Percentiles rank a stretch among this genome's conserved stretches.
phyloP scores from a whole-genome alignment of 2,113 vertebrate genomes.

The Megaceryle torquata region DNA sequence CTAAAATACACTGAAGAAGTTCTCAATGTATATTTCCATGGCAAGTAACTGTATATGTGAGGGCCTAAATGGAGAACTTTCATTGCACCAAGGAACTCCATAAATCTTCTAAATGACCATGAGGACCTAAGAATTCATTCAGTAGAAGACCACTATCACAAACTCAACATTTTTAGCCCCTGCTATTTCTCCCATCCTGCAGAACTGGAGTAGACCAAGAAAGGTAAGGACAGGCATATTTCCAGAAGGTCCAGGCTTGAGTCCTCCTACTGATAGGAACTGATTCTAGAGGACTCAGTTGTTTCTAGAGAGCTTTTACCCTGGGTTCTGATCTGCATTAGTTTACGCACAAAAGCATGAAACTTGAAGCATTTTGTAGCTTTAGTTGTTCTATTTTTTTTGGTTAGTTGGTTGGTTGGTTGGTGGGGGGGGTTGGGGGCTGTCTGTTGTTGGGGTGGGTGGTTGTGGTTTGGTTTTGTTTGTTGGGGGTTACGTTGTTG shows the following conservation, averaged over 20 bases:
- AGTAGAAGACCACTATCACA: background rate
- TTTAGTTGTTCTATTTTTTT: background rate
- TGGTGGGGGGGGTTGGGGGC: too few relatives aligned
- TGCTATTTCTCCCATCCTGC: background rate
- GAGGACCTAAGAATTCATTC: background rate
- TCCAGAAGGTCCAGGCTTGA: background rate
- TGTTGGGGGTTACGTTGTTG: background rate
- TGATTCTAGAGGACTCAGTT: background rate
- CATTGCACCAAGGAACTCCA: background rate
- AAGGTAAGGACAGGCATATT: background rate
- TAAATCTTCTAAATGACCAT: background rate
- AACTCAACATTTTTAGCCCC: background rate
- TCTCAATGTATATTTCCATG: background rate
- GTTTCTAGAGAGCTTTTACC: background rate
- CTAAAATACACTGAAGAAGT: background rate
- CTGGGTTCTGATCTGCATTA: background rate
- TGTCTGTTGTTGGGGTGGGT: background rate
- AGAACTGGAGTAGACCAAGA: background rate
- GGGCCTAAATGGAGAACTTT: background rate
- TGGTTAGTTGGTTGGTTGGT: too few relatives aligned
- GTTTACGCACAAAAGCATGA: background rate
- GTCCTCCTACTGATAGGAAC: background rate
- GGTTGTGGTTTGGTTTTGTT: background rate
- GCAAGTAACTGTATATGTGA: background rate
- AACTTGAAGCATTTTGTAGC: background rate